Percentiles rank a stretch among this genome's conserved stretches.
Conservation (phyloP, 2,797 vertebrate species). For the Agapornis canus region DNA sequence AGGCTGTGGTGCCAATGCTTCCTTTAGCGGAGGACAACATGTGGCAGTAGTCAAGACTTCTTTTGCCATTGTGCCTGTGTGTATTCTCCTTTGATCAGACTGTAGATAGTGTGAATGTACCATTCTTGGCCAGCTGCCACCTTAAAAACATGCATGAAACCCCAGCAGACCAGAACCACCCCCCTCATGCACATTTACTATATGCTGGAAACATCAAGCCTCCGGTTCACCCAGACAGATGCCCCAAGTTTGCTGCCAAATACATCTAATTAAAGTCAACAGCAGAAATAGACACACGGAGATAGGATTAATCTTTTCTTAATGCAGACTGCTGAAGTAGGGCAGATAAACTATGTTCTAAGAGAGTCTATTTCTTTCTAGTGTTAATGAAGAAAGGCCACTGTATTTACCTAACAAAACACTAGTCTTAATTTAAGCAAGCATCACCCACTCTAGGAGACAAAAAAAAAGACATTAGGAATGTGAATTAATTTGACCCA, state of each 20-base stretch:
- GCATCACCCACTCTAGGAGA: not conserved
- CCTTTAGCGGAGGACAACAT: constrained; percentile 55
- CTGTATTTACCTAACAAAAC: not conserved
- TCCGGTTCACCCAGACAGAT: not conserved
- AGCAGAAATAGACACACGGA: not conserved
- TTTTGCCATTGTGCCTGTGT: constrained; percentile 79
- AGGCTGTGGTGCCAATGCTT: constrained; percentile 42
- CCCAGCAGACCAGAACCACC: not conserved
- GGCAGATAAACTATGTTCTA: not conserved
- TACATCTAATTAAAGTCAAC: not conserved
- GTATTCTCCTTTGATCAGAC: constrained; percentile 80
- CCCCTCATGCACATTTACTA: not conserved
- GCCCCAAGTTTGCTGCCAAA: not conserved
- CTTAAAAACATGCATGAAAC: not conserved
- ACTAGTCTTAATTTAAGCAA: not conserved
- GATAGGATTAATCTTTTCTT: not conserved
- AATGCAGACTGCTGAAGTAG: not conserved
- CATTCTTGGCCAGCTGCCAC: constrained; percentile 76
- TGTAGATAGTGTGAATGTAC: constrained; percentile 83
- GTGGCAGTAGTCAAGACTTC: constrained; percentile 79
- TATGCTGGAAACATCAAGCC: not conserved
- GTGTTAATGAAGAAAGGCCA: not conserved
- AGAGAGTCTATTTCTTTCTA: not conserved
- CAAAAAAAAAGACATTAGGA: not conserved
- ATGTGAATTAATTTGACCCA: not conserved